Evolutionary conservation across 2,113 vertebrate genomes (phyloP).

Genomic region (Aldabrachelys gigantea): DNA sequence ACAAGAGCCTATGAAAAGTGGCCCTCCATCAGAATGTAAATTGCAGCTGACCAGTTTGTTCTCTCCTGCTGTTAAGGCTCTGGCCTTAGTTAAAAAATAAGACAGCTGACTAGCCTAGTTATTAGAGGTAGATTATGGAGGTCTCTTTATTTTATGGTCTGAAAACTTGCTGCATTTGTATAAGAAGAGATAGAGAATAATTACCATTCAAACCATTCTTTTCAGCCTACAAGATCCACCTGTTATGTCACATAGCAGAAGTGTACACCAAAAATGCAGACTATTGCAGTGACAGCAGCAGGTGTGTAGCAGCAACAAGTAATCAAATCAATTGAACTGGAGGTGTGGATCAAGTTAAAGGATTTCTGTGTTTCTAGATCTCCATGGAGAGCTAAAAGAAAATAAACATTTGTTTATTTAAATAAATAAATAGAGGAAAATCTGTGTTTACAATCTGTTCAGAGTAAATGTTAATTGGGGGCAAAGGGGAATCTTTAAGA

Average conservation of each 20-base stretch:
- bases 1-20: constrained; percentile 5
- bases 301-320: constrained; percentile 63
- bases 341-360: constrained; percentile 37
- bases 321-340: constrained; percentile 57
- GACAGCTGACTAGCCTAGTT: neutral
- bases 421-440: neutral
- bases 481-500: neutral
- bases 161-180: constrained; percentile 16
- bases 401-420: constrained; percentile 1
- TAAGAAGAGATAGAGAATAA: constrained; percentile 61
- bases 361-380: neutral
- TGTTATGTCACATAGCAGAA: constrained; percentile 63
- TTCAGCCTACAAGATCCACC: constrained; percentile 69
- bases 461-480: neutral
- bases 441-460: neutral
- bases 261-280: constrained; percentile 52
- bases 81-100: neutral
- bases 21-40: neutral
- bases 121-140: constrained; percentile 17
- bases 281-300: constrained; percentile 65
- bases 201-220: constrained; percentile 63
- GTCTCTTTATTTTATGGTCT: constrained; percentile 22
- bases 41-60: neutral
- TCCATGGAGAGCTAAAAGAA: constrained; percentile 2
- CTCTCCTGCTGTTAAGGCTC: constrained; percentile 19